Percentiles rank a stretch among this genome's conserved stretches.
Evolutionary conservation across 92 coral and sea anemone species (phyloP).

Genomic region (Hydrozoanthus gracilis): DNA sequence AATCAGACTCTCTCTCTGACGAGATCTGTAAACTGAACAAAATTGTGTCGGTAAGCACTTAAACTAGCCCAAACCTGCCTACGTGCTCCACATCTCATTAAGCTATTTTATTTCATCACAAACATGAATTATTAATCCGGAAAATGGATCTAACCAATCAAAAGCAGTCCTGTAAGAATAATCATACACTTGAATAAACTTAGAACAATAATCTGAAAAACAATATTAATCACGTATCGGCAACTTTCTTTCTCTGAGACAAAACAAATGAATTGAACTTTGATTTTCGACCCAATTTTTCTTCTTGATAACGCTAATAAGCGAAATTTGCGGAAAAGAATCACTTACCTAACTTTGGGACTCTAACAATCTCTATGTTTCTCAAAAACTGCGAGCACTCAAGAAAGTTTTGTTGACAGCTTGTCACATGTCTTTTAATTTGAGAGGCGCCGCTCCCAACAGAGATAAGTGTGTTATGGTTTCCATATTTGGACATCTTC

Average conservation of each 20-base stretch:
- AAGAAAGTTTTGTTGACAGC: constrained; percentile 24
- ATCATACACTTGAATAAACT: neutral
- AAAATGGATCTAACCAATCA: constrained; percentile 16
- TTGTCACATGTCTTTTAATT: constrained; percentile 21
- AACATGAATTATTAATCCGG: constrained; percentile 34
- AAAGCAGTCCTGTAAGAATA: neutral
- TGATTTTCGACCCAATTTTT: neutral
- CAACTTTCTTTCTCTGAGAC: neutral
- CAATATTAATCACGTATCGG: constrained; percentile 24
- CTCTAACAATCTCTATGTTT: neutral
- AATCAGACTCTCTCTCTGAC: neutral
- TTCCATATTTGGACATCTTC: constrained; percentile 21
- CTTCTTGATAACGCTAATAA: neutral
- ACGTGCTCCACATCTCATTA: constrained; percentile 44
- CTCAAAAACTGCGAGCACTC: neutral
- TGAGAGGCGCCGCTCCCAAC: constrained; percentile 35
- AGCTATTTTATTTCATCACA: constrained; percentile 22
- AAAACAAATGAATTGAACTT: neutral
- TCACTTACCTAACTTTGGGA: neutral
- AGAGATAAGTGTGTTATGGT: neutral
- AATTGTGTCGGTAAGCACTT: neutral
- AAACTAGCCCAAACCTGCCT: constrained; percentile 29
- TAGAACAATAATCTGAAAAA: neutral
- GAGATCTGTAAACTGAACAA: neutral
- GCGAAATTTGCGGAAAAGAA: neutral